Base-by-base conservation (phyloP, 1,140 invertebrate species). In the Diachasmimorpha longicaudata region DNA sequence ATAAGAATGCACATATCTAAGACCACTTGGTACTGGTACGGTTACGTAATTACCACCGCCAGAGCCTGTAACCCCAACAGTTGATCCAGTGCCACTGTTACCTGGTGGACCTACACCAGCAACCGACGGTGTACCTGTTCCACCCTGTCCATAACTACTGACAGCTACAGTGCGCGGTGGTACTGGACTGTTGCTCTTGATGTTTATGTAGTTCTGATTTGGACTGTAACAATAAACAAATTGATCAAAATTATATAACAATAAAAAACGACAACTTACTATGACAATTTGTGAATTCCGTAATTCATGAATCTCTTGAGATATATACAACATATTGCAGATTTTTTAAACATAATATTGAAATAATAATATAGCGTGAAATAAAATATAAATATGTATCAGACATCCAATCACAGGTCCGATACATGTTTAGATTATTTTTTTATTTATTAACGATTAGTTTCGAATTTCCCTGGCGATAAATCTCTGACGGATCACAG, bases 1-100 rank as follows among this genome's bases (percentile, higher is more conserved):
- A 74, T 87, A 88, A 73, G 86, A 80, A 81, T 89, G 86, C n/a
- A 88, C 86, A 81, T 88, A 88, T 39, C 88, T 84, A 6, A 89
- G 80, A 76, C 82, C 81, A 44, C 81, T 80, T 42, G 86, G 84
- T 77, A 87, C 84, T 25, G 83, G 83, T n/a, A 85, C 79, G 36
- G 83, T 75, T 69, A 85, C 84, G 77, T 84, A 85, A 75, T 79
- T 76, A 72, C 82, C 80, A 55, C 73, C 77, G 14, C 79, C 69
- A 39, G 72, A 72, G 55, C 72, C 77, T 68, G 77, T 77, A 37
- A 77, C 76, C 16, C 72, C 74, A 14, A 78, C 81, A 9, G 80
- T 79, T 2, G 77, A 78, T 63, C 79, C 75, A 19, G 73, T 11
- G 4, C 46, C 74, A 63, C 68, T 70, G 77, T 80, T 70, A 74